These are phyloP conservation scores for Chionomys nivalis DNA, from an alignment of 2,113 vertebrate genomes.

Conservation along the genomic window DNA sequence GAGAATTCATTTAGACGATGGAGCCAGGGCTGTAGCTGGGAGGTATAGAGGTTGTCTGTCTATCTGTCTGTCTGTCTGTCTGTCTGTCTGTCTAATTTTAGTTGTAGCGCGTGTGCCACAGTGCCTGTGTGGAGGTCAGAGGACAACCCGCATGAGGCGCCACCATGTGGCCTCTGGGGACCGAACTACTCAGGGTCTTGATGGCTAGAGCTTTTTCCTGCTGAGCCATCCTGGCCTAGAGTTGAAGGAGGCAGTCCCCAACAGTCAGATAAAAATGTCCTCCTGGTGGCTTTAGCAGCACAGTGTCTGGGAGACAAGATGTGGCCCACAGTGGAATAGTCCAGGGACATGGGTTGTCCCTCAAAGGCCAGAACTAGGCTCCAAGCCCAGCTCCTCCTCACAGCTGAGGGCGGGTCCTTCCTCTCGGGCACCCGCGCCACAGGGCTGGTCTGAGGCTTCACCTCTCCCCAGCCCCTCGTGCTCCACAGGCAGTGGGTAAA, in stretches of 20 bases:
- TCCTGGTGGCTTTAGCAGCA: neutral
- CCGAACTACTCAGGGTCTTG: neutral
- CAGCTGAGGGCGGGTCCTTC: neutral
- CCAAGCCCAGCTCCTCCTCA: neutral
- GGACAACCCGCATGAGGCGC: no score
- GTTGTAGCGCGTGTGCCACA: neutral
- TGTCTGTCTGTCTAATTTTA: neutral
- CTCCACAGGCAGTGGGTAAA: neutral
- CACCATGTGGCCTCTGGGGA: neutral
- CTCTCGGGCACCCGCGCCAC: fast-evolving
- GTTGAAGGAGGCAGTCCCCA: neutral
- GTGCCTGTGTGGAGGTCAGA: neutral
- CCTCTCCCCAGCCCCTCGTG: neutral
- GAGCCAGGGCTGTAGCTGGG: neutral
- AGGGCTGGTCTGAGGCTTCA: neutral
- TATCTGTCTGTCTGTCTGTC: no score
- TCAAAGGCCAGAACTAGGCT: neutral
- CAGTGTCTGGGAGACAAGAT: neutral
- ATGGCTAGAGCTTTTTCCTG: neutral
- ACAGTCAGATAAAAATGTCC: no score
- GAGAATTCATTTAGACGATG: neutral
- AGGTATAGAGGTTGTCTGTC: neutral
- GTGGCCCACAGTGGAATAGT: neutral
- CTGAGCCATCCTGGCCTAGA: neutral
- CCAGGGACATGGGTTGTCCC: neutral